These are phyloP conservation scores for Hypothenemus hampei DNA, from an alignment of 1,140 invertebrate species.

Conservation along the genomic window DNA sequence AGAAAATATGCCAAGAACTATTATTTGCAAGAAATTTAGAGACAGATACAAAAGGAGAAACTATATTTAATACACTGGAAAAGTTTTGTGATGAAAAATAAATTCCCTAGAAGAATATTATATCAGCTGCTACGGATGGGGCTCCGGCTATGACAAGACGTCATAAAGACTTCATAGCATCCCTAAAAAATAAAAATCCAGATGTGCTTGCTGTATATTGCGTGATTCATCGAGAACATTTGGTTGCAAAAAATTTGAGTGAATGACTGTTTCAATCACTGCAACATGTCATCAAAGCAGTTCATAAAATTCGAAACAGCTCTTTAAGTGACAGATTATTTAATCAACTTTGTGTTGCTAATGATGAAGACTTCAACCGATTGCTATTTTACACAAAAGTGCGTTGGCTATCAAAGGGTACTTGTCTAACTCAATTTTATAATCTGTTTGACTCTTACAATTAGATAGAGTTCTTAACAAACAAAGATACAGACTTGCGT, in stretches of 20 bases:
- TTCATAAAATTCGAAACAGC: constrained; percentile 36
- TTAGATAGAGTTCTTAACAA: constrained; percentile 14
- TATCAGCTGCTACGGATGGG: constrained; percentile 32
- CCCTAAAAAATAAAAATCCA: constrained; percentile 17
- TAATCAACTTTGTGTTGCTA: constrained; percentile 38
- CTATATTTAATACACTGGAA: constrained; percentile 40
- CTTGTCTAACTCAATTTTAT: constrained; percentile 16
- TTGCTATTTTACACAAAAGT: constrained; percentile 43
- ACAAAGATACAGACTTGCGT: constrained; percentile 9
- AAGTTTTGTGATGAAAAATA: constrained; percentile 36
- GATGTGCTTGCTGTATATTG: constrained; percentile 26
- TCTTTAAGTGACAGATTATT: constrained; percentile 39
- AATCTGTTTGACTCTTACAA: constrained; percentile 12
- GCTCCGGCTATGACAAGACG: constrained; percentile 31
- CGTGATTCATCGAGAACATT: constrained; percentile 22
- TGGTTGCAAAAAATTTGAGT: constrained; percentile 28
- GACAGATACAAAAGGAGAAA: constrained; percentile 27
- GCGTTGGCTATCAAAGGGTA: constrained; percentile 19
- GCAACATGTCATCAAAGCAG: constrained; percentile 32
- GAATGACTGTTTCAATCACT: constrained; percentile 23
- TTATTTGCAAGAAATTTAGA: constrained; percentile 28
- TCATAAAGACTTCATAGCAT: constrained; percentile 9
- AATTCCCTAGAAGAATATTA: constrained; percentile 31
- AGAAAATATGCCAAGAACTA: constrained; percentile 28
- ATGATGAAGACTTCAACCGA: constrained; percentile 42